Evolutionary conservation across 2,113 vertebrate genomes (phyloP), one percentile per base, ranked within the genome.

Genomic region (Lethenteron camtschaticum): DNA sequence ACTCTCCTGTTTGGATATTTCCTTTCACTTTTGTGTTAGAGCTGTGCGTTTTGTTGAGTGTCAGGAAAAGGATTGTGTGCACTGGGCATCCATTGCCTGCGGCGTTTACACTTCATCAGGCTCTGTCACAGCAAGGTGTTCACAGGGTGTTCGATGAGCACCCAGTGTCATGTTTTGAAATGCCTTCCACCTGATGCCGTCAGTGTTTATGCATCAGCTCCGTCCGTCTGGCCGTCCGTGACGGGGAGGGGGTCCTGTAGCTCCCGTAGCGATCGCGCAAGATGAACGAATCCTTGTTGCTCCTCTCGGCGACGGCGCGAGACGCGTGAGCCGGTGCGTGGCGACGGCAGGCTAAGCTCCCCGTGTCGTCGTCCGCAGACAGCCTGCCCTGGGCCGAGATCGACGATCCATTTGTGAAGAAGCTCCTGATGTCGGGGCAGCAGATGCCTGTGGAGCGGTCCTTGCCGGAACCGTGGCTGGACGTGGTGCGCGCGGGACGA

Each of bases 381-480:
- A n/a, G 68, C 20, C 75, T 83, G 24, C 81, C 81, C 2, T 82
- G 83, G 83, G 78, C 76, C 56, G 73, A 72, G 12, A 71, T 72
- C 73, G 74, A 77, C 14, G 78, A 75, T 2, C 60, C n/a, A 3
- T 41, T 71, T 18, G 78, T 84, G 70, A 78, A 75, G 73, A 76
- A 76, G 70, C 75, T 69, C 10, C 71, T 82, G 71, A 76, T 81
- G 16, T 72, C 75, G 12, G 81, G 81, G 1, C 72, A 77, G 69
- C 73, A 73, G 57, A 80, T 79, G 0, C n/a, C 68, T 10, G 71
- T 74, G 11, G 76, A 81, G n/a, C 70, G 74, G 41, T 68, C 70
- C 5, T 73, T 83, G 8, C 80, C 79, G 9, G 72, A 72, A 56
- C 77, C 79, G 8, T 82, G 79, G 72, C 78, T 77, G 63, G 70